Evolutionary conservation across 23 tunicate genomes (phyloP).

Genomic region (Styela clava): DNA sequence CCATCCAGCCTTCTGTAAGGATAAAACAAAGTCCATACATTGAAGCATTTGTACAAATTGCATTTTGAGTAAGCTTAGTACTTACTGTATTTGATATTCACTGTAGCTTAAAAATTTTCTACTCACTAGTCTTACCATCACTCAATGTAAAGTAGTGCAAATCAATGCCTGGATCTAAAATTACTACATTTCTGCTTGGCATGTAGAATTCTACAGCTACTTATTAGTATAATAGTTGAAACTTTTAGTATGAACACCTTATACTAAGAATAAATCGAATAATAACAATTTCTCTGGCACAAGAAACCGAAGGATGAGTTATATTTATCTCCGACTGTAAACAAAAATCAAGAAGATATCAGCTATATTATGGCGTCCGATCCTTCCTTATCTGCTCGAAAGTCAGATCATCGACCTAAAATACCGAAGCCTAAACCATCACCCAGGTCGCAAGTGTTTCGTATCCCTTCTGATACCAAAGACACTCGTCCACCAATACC

Average conservation of each 20-base stretch:
- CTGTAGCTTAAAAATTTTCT: too few relatives aligned
- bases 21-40: too few relatives aligned
- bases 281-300: neutral
- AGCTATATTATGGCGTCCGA: constrained; percentile 21
- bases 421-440: constrained; percentile 15
- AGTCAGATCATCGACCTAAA: neutral
- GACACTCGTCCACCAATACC: constrained; percentile 16
- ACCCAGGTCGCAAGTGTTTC: constrained; percentile 2
- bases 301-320: neutral
- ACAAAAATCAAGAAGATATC: neutral
- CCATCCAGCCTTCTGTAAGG: too few relatives aligned
- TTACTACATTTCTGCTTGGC: neutral
- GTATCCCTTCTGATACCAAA: constrained; percentile 5
- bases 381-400: neutral
- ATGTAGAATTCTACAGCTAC: neutral
- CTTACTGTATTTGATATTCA: too few relatives aligned
- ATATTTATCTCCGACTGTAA: neutral
- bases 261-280: neutral
- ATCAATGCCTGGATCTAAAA: neutral
- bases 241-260: neutral
- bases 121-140: too few relatives aligned
- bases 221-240: neutral
- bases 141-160: neutral
- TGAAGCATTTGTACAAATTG: too few relatives aligned
- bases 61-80: too few relatives aligned